These are phyloP conservation scores for Chymomyza amoena DNA, from an alignment of 2,888 invertebrate species.

Conservation along the genomic window DNA sequence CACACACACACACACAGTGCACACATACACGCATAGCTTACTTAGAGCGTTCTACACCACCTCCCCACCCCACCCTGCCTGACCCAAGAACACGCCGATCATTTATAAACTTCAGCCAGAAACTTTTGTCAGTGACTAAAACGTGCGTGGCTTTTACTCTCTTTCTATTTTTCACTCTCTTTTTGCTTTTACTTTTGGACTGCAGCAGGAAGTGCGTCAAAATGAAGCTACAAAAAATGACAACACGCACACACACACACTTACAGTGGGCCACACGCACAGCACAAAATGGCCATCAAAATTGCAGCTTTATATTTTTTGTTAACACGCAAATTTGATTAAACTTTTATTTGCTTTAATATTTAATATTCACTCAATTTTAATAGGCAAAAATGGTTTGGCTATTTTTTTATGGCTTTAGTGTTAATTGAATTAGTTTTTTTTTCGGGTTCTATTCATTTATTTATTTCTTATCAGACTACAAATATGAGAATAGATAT, in stretches of 20 bases:
- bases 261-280: not conserved
- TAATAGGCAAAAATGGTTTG: conserved; percentile 40
- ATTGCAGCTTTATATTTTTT: not conserved
- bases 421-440: conserved; percentile 68
- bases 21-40: conserved; percentile 5
- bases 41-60: conserved; percentile 7
- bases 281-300: not conserved
- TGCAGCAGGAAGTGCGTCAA: conserved; percentile 56
- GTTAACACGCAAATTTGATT: conserved; percentile 59
- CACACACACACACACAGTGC: not conserved
- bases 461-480: conserved; percentile 45
- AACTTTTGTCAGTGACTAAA: conserved; percentile 45
- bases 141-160: conserved; percentile 20
- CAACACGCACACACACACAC: conserved; percentile 46
- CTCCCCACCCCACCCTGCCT: conserved; percentile 6
- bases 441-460: conserved; percentile 10
- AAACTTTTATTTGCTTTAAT: conserved; percentile 45
- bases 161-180: not conserved
- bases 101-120: conserved; percentile 66
- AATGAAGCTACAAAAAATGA: conserved; percentile 19
- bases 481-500: conserved; percentile 27
- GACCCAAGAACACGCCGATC: conserved; percentile 46
- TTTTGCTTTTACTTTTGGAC: not conserved
- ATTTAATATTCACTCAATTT: conserved; percentile 18
- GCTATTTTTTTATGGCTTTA: conserved; percentile 45